Evolutionary conservation across 2,113 vertebrate genomes (phyloP).

Genomic region (Nematolebias whitei): DNA sequence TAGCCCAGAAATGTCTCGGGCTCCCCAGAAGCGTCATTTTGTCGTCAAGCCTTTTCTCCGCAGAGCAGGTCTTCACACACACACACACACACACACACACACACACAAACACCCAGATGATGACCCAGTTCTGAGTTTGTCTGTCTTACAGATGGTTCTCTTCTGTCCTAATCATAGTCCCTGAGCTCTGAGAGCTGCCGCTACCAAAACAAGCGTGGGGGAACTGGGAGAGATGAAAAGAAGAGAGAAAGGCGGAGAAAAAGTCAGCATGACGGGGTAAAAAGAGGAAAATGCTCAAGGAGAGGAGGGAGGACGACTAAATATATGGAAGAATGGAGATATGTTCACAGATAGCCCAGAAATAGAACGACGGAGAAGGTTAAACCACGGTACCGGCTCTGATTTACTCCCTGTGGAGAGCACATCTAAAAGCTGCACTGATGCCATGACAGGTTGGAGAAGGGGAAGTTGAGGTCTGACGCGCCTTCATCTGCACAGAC

Average conservation of each 20-base stretch:
- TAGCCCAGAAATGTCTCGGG: slow-evolving; percentile 71
- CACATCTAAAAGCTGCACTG: slow-evolving; percentile 69
- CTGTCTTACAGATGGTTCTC: slow-evolving; percentile 73
- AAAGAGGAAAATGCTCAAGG: slow-evolving; percentile 49
- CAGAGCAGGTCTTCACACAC: slow-evolving; percentile 68
- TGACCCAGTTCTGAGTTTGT: slow-evolving; percentile 79
- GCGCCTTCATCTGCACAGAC: slow-evolving; percentile 69
- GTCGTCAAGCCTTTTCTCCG: slow-evolving; percentile 74
- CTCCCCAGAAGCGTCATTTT: slow-evolving; percentile 55
- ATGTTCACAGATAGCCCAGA: slow-evolving; percentile 42
- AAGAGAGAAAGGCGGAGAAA: slow-evolving; percentile 34
- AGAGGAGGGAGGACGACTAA: slow-evolving; percentile 51
- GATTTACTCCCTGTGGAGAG: slow-evolving; percentile 62
- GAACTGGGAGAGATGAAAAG: slow-evolving; percentile 45
- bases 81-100: slow-evolving; percentile 25
- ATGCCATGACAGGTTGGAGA: slow-evolving; percentile 72
- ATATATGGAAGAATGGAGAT: slow-evolving; percentile 54
- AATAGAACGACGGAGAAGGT: slow-evolving; percentile 56
- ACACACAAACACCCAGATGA: slow-evolving; percentile 36
- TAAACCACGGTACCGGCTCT: slow-evolving; percentile 60
- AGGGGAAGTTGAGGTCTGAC: slow-evolving; percentile 57
- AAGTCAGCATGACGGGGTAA: slow-evolving; percentile 46
- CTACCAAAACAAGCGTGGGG: slow-evolving; percentile 44
- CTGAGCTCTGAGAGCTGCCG: slow-evolving; percentile 60
- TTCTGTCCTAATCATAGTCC: slow-evolving; percentile 78